Evolutionary conservation across 2,113 vertebrate species (phyloP).

Genomic region (Syrrhaptes paradoxus): DNA sequence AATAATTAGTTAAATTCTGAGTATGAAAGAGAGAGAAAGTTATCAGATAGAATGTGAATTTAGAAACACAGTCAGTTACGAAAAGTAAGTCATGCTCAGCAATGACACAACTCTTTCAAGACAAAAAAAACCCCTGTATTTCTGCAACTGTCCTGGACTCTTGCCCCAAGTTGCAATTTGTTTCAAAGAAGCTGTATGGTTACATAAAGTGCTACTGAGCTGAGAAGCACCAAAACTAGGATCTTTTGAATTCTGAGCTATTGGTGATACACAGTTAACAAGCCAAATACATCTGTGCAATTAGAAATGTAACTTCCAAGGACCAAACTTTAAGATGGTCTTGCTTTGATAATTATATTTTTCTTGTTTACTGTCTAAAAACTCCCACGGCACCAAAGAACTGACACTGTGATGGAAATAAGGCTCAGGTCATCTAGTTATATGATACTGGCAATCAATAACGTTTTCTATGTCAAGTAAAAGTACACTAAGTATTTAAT

Average conservation of each 20-base stretch:
- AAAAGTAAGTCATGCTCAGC: neutral
- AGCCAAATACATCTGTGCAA: neutral
- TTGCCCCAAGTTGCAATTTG: neutral
- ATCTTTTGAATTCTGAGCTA: neutral
- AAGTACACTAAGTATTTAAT: neutral
- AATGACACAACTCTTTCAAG: neutral
- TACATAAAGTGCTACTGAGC: neutral
- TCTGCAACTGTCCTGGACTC: constrained; percentile 15
- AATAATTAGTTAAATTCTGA: neutral
- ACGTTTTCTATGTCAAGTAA: neutral
- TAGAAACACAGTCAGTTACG: neutral
- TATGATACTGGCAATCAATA: neutral
- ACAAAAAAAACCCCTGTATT: neutral
- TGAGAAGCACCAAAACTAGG: neutral
- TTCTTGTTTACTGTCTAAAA: neutral
- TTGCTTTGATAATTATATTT: neutral
- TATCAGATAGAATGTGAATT: neutral
- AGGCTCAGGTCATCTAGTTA: neutral
- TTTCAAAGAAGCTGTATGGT: neutral
- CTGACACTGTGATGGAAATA: neutral
- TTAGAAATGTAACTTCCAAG: neutral
- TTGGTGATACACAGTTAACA: neutral
- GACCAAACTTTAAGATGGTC: neutral
- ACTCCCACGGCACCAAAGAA: neutral
- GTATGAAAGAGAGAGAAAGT: neutral